A percentile compares a stretch with the other conserved stretches of the same genome.
Evolutionary conservation across 2,797 vertebrate species (phyloP).

Genomic region (Percopsis omiscomaycus): DNA sequence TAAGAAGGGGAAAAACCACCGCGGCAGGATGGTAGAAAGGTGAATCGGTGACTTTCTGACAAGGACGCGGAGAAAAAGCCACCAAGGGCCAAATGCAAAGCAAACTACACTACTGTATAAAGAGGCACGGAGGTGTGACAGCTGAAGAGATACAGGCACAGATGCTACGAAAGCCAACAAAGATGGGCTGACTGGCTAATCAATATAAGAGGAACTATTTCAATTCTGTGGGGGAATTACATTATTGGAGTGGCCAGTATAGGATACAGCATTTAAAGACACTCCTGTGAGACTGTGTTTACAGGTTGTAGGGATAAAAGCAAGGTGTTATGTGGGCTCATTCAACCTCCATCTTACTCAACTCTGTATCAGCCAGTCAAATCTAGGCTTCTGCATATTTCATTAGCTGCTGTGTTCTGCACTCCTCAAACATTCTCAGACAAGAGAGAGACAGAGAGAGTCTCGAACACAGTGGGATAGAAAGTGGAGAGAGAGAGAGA

Average conservation of each 20-base stretch:
- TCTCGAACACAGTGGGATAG: not conserved
- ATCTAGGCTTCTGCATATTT: constrained; percentile 21
- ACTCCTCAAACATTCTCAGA: constrained; percentile 11
- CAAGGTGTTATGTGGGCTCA: not conserved
- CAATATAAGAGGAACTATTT: no score
- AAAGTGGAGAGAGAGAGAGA: not conserved
- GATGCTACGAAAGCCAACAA: constrained; percentile 44
- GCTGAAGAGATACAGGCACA: not conserved
- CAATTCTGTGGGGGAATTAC: no score
- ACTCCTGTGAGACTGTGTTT: not conserved
- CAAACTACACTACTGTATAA: constrained; percentile 28
- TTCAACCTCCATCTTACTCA: constrained; percentile 3
- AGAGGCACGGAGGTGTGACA: constrained; percentile 18
- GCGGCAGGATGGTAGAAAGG: constrained; percentile 16
- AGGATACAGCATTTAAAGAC: not conserved
- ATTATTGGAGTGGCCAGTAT: no score
- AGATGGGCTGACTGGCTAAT: constrained; percentile 15
- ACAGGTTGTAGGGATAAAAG: not conserved
- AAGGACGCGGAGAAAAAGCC: constrained; percentile 58
- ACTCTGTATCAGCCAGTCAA: constrained; percentile 14
- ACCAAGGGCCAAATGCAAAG: constrained; percentile 42
- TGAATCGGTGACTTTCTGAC: constrained; percentile 49
- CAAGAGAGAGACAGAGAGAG: not conserved
- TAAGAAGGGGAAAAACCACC: constrained; percentile 19
- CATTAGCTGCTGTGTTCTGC: constrained; percentile 26